Evolutionary conservation across 2,888 invertebrate genomes (phyloP).

Genomic region (Choristoneura rosaceana): DNA sequence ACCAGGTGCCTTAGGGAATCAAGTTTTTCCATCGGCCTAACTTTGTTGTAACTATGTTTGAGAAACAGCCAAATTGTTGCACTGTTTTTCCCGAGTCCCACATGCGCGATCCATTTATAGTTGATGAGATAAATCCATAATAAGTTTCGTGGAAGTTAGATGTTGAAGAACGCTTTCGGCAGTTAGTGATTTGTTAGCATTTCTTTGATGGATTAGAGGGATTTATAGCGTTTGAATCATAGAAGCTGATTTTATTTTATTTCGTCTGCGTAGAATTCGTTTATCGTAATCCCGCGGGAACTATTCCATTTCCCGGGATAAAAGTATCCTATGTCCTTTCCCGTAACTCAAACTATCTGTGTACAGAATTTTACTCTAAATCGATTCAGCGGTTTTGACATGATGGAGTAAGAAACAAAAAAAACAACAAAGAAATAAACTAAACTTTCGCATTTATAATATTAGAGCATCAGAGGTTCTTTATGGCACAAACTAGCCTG

Average conservation of each 20-base stretch:
- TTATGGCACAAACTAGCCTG: no score
- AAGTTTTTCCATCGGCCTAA: conserved; percentile 28
- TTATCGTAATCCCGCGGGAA: no score
- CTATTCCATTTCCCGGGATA: no score
- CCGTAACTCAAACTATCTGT: no score
- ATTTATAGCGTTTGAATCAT: not conserved
- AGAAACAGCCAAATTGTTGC: conserved; percentile 34
- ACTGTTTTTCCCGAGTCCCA: conserved; percentile 33
- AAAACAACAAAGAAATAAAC: no score
- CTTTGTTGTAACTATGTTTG: conserved; percentile 33
- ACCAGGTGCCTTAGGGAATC: conserved; percentile 15
- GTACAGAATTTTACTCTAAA: no score
- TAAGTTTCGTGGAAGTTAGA: conserved; percentile 27
- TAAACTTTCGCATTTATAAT: no score
- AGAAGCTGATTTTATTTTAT: not conserved
- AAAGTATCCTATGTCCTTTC: no score
- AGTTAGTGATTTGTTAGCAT: conserved; percentile 22
- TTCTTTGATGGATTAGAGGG: conserved; percentile 7
- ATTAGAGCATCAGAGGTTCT: no score
- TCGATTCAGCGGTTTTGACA: no score
- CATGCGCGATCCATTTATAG: conserved; percentile 35
- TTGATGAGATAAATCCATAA: conserved; percentile 40
- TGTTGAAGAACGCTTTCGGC: conserved; percentile 22
- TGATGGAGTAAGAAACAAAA: no score
- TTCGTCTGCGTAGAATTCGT: no score